Base-by-base conservation (phyloP, 2,113 vertebrate genomes). In the Phoenicopterus ruber region DNA sequence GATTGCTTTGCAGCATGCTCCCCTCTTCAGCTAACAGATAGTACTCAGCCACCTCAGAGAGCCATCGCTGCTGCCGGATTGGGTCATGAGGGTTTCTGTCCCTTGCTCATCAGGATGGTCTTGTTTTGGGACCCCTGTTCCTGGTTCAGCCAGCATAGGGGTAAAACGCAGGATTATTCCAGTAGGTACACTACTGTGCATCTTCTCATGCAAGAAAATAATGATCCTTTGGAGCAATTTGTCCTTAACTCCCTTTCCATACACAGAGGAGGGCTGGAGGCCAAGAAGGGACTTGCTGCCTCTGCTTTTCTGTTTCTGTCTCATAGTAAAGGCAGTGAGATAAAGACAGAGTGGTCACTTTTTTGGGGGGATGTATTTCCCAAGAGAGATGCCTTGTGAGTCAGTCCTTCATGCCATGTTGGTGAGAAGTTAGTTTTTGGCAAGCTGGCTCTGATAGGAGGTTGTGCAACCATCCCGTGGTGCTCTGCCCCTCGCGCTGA, bases 381-480 rank as follows among this genome's bases (percentile, higher is more conserved):
- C 28, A 26, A 7, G 52, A 44, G 44, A 31, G 44, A 8, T 50
- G 28, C 52, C 20, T 34, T 3, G 1, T 5, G 61, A 18, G 1
- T 49, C 28, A 7, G 24, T 3, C 28, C 66, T 18, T 49, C 42
- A 4, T 2, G 1, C 6, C 20, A 3, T 5, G 44, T 12, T 31
- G 25, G 26, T 3, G 46, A 44, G 22, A 5, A 18, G 49, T 0
- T 5, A 2, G 24, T 2, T 38, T 83, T 44, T 44, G 44, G 29
- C 34, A 70, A n/a, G 46, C 25, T 66, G 61, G 49, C 49, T 87
- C 34, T 32, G 52, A 18, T 4, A 14, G 0, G 5, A 6, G 58
- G n/a, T 12, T n/a, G 21, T 20, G 15, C 47, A 4, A 2, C 71
- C 58, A 0, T 1, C 14, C n/a, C 4, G 0, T 9, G 28, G 11